Evolutionary conservation across 2,888 invertebrate genomes (phyloP).

Genomic region (Drosophila meridionalis): DNA sequence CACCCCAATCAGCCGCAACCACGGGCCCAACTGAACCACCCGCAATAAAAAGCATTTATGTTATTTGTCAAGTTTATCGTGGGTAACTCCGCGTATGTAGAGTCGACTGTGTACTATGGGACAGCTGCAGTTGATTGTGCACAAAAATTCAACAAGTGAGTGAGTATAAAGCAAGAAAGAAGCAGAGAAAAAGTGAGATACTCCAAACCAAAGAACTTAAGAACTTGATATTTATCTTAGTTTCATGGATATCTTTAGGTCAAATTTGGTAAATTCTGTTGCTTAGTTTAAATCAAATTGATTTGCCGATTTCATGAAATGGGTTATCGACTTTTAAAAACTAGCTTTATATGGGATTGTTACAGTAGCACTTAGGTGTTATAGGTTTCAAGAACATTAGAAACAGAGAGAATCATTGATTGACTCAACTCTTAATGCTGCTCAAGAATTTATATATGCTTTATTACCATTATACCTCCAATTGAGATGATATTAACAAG

Average conservation of each 20-base stretch:
- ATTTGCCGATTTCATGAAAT: neutral
- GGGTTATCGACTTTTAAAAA: neutral
- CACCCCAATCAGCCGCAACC: conserved; percentile 4
- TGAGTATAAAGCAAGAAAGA: neutral
- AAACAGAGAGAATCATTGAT: neutral
- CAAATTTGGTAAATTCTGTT: no score
- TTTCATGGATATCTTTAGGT: no score
- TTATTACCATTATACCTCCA: no score
- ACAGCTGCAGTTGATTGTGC: neutral
- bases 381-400: neutral
- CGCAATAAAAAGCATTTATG: conserved; percentile 81
- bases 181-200: neutral
- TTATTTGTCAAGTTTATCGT: conserved; percentile 78
- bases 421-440: neutral
- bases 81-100: conserved; percentile 10
- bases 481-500: no score
- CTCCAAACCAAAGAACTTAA: no score
- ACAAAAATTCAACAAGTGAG: neutral
- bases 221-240: no score
- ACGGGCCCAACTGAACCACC: conserved; percentile 57
- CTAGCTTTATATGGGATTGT: neutral
- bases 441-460: neutral
- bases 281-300: no score
- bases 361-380: neutral
- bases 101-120: neutral